Percentiles rank a stretch among this genome's conserved stretches.
These are phyloP conservation scores for Bursaphelenchus okinawaensis DNA, from an alignment of 2,888 invertebrate genomes.

Conservation along the genomic window DNA sequence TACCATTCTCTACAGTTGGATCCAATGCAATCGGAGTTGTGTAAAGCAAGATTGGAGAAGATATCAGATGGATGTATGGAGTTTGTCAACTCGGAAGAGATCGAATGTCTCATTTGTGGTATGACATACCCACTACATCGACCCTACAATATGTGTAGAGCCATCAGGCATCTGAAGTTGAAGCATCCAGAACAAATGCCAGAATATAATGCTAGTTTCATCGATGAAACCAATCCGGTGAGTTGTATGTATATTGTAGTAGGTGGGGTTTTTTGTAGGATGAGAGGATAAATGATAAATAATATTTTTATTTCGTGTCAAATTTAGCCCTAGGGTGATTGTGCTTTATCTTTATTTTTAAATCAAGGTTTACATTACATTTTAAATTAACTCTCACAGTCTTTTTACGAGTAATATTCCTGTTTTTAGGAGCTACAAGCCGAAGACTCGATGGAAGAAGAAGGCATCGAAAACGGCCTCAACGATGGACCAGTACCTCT, in stretches of 20 bases:
- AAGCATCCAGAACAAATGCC: slow-evolving; percentile 55
- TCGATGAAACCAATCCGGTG: neutral
- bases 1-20: slow-evolving; percentile 45
- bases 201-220: slow-evolving; percentile 33
- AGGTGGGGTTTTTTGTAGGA: neutral
- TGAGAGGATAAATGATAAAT: too few relatives aligned
- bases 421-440: neutral
- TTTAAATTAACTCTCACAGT: too few relatives aligned
- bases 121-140: slow-evolving; percentile 52
- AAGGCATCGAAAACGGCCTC: neutral
- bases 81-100: slow-evolving; percentile 45
- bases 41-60: slow-evolving; percentile 52
- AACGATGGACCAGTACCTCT: neutral
- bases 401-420: too few relatives aligned
- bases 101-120: slow-evolving; percentile 55
- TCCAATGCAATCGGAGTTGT: slow-evolving; percentile 51
- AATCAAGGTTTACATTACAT: too few relatives aligned
- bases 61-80: slow-evolving; percentile 57
- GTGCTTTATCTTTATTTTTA: neutral
- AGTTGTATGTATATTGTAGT: too few relatives aligned
- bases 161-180: slow-evolving; percentile 52
- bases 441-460: neutral
- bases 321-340: too few relatives aligned
- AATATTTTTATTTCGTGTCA: too few relatives aligned
- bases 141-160: slow-evolving; percentile 37